Evolutionary conservation across 1,140 invertebrate species (phyloP).

Genomic region (Drosophila parabipectinata): DNA sequence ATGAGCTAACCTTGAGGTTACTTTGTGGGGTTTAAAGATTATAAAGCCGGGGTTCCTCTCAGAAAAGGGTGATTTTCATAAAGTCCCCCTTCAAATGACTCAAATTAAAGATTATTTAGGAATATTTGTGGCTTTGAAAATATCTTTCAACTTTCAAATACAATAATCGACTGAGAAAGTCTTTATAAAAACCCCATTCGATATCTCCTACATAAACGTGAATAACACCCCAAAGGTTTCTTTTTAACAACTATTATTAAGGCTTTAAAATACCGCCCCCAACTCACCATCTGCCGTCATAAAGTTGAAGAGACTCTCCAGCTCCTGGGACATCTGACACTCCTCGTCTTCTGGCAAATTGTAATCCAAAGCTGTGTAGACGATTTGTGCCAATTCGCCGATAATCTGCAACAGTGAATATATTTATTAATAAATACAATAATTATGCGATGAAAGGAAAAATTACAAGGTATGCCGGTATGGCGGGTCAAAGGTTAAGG

Average conservation of each 20-base stretch:
- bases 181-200: neutral
- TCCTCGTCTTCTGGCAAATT: slow-evolving; percentile 93
- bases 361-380: slow-evolving; percentile 95
- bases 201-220: neutral
- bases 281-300: slow-evolving; percentile 90
- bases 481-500: slow-evolving; percentile 48
- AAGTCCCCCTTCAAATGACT: no score
- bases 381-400: slow-evolving; percentile 90
- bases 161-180: neutral
- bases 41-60: neutral
- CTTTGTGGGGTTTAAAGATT: neutral
- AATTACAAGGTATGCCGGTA: neutral
- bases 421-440: slow-evolving; percentile 25
- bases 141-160: no score
- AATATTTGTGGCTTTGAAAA: neutral
- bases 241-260: neutral
- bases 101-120: no score
- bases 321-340: slow-evolving; percentile 91
- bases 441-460: slow-evolving; percentile 12
- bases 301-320: slow-evolving; percentile 92
- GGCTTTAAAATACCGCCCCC: neutral
- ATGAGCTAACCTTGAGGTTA: neutral
- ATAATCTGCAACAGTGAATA: slow-evolving; percentile 88
- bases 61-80: neutral
- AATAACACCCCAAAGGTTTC: neutral